Percentiles rank a stretch among this genome's conserved stretches.
These are phyloP conservation scores for Operophtera brumata DNA, from an alignment of 2,888 invertebrate species.

Conservation along the genomic window DNA sequence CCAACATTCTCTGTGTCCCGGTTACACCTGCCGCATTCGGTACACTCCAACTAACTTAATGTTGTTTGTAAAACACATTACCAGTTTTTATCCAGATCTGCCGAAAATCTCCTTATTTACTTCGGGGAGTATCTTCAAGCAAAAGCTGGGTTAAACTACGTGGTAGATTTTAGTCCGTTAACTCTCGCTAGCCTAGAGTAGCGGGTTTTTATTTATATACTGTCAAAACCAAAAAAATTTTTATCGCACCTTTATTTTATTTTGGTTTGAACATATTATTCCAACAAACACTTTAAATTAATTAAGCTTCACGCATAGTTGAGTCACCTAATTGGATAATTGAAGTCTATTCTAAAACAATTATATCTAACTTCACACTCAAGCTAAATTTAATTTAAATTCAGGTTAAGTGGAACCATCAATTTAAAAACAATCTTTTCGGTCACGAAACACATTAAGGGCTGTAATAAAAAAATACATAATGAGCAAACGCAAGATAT, in stretches of 20 bases:
- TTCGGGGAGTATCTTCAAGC: too few species aligned
- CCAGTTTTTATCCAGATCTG: conserved; percentile 34
- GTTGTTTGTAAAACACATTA: conserved; percentile 32
- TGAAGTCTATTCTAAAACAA: not conserved
- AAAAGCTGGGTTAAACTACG: too few species aligned
- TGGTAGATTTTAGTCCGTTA: too few species aligned
- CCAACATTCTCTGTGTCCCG: conserved; percentile 41
- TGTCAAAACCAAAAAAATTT: not conserved
- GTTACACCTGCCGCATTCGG: conserved; percentile 49
- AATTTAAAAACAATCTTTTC: conserved; percentile 5
- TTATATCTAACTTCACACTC: not conserved
- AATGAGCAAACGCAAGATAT: not conserved
- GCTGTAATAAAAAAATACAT: conserved; percentile 7
- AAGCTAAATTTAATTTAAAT: conserved; percentile 3
- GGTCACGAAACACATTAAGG: conserved; percentile 6
- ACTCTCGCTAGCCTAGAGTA: too few species aligned
- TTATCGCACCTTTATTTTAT: not conserved
- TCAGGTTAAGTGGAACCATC: conserved; percentile 6
- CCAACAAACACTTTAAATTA: not conserved
- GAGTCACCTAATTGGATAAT: not conserved
- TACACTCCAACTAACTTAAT: conserved; percentile 36
- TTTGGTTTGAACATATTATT: not conserved
- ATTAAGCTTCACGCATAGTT: conserved; percentile 2
- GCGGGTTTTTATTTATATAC: not conserved
- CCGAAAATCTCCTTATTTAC: too few species aligned